Evolutionary conservation across 1,140 invertebrate species (phyloP).

Genomic region (Drosophila nikananu): DNA sequence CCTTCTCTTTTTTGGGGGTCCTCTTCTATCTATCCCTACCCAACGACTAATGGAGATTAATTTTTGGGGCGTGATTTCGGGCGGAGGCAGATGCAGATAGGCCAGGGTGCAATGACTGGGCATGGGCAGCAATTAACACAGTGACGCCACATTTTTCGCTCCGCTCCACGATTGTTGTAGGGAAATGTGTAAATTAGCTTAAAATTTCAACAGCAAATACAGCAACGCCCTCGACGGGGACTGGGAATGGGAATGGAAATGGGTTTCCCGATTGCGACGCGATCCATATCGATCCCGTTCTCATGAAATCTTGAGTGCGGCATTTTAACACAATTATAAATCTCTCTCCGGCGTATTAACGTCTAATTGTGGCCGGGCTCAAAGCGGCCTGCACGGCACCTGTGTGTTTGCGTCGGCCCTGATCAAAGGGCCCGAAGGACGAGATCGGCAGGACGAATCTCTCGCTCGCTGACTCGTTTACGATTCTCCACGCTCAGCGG

Average conservation of each 20-base stretch:
- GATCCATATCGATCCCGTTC: conserved; percentile 59
- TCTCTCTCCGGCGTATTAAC: conserved; percentile 70
- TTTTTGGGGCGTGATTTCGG: conserved; percentile 63
- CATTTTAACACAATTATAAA: conserved; percentile 82
- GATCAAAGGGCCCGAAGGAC: conserved; percentile 61
- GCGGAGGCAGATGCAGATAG: conserved; percentile 50
- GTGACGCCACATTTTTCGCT: conserved; percentile 69
- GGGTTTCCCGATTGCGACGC: conserved; percentile 17
- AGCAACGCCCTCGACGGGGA: conserved; percentile 50
- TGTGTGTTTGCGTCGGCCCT: conserved; percentile 63
- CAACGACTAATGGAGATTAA: conserved; percentile 76
- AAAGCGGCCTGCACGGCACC: conserved; percentile 51
- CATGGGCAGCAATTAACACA: conserved; percentile 70
- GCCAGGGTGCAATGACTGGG: conserved; percentile 59
- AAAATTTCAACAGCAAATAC: conserved; percentile 76
- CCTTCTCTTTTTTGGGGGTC: conserved; percentile 14
- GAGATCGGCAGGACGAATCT: conserved; percentile 28
- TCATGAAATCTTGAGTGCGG: conserved; percentile 66
- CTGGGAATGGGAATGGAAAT: conserved; percentile 17
- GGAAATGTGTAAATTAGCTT: conserved; percentile 81
- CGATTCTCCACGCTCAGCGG: conserved; percentile 74
- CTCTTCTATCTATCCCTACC: neutral
- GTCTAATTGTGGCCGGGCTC: conserved; percentile 70
- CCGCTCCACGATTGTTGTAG: conserved; percentile 41
- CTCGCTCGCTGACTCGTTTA: conserved; percentile 47